Evolutionary conservation across 2,797 vertebrate genomes (phyloP), one percentile per base, ranked within the genome.

Genomic region (Cyprinodon diabolis): DNA sequence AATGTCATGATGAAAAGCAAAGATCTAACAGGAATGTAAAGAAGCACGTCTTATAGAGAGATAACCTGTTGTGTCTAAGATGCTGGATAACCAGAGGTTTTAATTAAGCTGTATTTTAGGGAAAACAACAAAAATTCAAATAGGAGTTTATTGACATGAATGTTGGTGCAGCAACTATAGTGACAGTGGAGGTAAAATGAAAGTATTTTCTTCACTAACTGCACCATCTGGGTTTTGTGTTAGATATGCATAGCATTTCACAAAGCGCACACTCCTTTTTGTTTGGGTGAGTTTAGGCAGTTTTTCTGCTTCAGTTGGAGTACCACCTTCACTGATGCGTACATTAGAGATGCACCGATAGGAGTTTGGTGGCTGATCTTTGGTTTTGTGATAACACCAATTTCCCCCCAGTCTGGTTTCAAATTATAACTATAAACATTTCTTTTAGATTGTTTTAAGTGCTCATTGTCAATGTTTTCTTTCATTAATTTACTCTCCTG

Each of bases 11-110:
- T 77, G 81, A 71, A 73, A 76, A 71, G 66, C 78, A 17, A 75
- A 77, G 82, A 73, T 80, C 74, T 75, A 83, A 81, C 68, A 11
- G 76, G 87, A 90, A 90, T 84, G 85, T 87, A 83, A 71, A 86
- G 68, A 77, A 79, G 82, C 69, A 70, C n/a, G 73, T 85, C 74
- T 76, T 71, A 5, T 84, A 70, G 83, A 35, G 6, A 68, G 76
- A 75, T 2, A 51, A 58, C 63, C 77, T 13, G 75, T 85, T 74
- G 76, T 76, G 37, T 85, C 60, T 57, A 70, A 72, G 62, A 73
- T 69, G 76, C 79, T 68, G 69, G 83, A 47, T 68, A 55, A 74
- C 54, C 35, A 35, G 62, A 67, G 73, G 63, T 76, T 60, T 66
- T 76, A 71, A 51, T 40, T 60, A 56, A 82, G 73, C 63, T 49